A percentile compares a stretch with the other conserved stretches of the same genome.
These are phyloP conservation scores for Corythoichthys haematopterus DNA, from an alignment of 2,113 vertebrate species.

Conservation along the genomic window DNA sequence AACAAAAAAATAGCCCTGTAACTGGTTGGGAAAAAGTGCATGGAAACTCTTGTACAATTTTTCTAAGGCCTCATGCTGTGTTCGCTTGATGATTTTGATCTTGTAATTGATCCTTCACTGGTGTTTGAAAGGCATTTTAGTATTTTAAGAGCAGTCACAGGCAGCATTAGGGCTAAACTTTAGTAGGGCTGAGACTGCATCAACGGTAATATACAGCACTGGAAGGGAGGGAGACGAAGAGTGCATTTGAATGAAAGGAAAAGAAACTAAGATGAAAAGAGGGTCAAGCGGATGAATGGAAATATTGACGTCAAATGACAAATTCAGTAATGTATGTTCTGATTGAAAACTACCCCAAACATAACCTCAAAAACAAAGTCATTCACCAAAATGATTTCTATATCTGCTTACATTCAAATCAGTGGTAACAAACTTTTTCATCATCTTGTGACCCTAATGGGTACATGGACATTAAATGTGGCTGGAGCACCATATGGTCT, in stretches of 20 bases:
- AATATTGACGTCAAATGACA: neutral
- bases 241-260: slow-evolving; percentile 25
- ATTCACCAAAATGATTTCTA: slow-evolving; percentile 20
- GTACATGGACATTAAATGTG: slow-evolving; percentile 52
- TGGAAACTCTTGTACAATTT: slow-evolving; percentile 27
- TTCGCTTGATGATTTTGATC: slow-evolving; percentile 37
- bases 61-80: slow-evolving; percentile 41
- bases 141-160: slow-evolving; percentile 33
- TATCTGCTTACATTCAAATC: slow-evolving; percentile 16
- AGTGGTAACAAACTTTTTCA: slow-evolving; percentile 34
- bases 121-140: slow-evolving; percentile 43
- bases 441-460: slow-evolving; percentile 26
- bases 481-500: slow-evolving; percentile 58
- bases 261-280: neutral
- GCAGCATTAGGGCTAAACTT: slow-evolving; percentile 37
- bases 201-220: slow-evolving; percentile 53
- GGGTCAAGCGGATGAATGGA: slow-evolving; percentile 5
- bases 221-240: slow-evolving; percentile 34
- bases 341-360: neutral
- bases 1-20: neutral
- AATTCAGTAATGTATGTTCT: too few relatives aligned
- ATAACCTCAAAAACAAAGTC: neutral
- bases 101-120: slow-evolving; percentile 55
- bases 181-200: slow-evolving; percentile 55
- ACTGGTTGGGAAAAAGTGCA: slow-evolving; percentile 27